Evolutionary conservation across 2,888 invertebrate species (phyloP).

Genomic region (Tachina lurida): DNA sequence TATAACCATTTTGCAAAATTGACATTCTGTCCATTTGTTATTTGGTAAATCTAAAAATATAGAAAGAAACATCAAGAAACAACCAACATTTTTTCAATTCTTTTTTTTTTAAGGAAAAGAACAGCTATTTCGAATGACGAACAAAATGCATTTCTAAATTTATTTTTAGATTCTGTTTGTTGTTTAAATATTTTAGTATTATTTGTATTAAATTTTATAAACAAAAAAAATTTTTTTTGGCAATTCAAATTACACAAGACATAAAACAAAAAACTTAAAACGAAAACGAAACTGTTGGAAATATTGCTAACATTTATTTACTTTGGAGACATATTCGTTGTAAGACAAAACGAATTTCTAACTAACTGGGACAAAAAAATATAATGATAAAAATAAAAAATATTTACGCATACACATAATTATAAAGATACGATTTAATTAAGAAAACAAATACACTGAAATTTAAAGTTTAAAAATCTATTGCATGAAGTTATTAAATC

Average conservation of each 20-base stretch:
- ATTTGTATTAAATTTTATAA: neutral
- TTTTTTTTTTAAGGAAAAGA: neutral
- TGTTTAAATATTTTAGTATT: neutral
- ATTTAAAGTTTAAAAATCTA: neutral
- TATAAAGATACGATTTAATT: conserved; percentile 8
- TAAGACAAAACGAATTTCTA: conserved; percentile 52
- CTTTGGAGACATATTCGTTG: conserved; percentile 83
- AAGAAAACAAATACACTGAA: conserved; percentile 24
- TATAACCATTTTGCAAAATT: conserved; percentile 84
- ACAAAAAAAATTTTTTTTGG: conserved; percentile 5
- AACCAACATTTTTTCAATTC: conserved; percentile 54
- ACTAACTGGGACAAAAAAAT: conserved; percentile 35
- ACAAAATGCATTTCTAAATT: neutral
- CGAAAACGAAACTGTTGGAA: conserved; percentile 32
- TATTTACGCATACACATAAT: conserved; percentile 29
- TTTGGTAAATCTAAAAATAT: conserved; percentile 83
- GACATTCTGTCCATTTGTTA: conserved; percentile 84
- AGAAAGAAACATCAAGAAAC: conserved; percentile 75
- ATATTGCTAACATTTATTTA: conserved; percentile 72
- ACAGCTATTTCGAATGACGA: neutral
- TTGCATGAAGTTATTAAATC: neutral
- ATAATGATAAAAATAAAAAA: neutral
- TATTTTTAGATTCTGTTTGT: neutral
- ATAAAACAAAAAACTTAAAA: conserved; percentile 13
- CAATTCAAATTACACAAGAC: conserved; percentile 27